phyloP scores from a whole-genome alignment of 2,888 invertebrate genomes.

The Spilosoma lubricipeda region DNA sequence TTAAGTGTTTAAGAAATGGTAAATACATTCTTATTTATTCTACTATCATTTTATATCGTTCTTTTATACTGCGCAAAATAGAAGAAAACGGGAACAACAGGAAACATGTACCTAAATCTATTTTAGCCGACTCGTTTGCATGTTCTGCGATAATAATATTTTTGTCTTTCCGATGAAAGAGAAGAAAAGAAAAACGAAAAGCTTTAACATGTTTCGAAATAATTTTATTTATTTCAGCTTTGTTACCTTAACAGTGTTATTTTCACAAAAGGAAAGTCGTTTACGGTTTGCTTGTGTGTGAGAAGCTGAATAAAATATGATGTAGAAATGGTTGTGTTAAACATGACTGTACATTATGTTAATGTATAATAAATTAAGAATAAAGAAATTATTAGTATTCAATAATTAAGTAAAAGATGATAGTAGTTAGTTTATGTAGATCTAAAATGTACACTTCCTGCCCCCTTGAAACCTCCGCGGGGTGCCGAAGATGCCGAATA shows the following conservation, averaged over 20 bases:
- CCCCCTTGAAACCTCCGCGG: too few relatives aligned
- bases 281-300: constrained; percentile 6
- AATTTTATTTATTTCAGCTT: constrained; percentile 19
- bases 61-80: background rate
- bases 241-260: constrained; percentile 10
- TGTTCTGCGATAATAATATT: constrained; percentile 9
- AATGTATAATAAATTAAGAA: background rate
- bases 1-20: background rate
- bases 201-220: constrained; percentile 10
- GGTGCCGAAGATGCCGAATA: too few relatives aligned
- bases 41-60: background rate
- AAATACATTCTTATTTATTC: background rate
- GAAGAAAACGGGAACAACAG: background rate
- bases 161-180: background rate
- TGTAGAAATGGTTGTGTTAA: background rate
- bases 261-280: constrained; percentile 4
- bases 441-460: too few relatives aligned
- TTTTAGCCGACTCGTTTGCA: constrained; percentile 5
- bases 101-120: background rate
- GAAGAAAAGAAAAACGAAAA: constrained; percentile 7
- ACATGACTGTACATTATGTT: background rate
- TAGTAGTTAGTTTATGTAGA: background rate
- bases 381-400: background rate
- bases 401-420: background rate
- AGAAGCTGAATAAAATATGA: background rate